Conservation (phyloP, 2,797 vertebrate genomes). For the Tauraco hartlaubi region DNA sequence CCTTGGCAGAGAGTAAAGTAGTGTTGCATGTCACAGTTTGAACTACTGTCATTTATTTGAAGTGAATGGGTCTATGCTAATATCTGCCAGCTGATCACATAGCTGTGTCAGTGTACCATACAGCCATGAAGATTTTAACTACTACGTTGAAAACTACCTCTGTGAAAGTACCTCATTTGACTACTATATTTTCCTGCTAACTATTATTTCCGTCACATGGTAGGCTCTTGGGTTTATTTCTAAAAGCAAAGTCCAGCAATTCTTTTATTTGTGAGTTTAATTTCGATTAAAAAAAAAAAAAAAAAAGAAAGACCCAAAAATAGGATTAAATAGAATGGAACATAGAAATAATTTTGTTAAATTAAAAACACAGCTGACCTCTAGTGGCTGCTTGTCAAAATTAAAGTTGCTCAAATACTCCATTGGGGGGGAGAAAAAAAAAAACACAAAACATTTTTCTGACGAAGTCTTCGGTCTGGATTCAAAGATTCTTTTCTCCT, state of each 20-base stretch:
- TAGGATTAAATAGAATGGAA: neutral
- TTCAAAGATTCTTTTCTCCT: neutral
- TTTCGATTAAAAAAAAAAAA: neutral
- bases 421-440: neutral
- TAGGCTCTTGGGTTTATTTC: neutral
- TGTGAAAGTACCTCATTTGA: neutral
- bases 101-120: neutral
- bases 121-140: neutral
- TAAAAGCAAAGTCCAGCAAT: neutral
- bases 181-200: neutral
- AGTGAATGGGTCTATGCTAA: neutral
- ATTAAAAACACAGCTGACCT: constrained; percentile 64
- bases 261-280: neutral
- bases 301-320: neutral
- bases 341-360: neutral
- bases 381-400: constrained; percentile 68
- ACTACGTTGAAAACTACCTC: neutral
- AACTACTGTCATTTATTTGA: neutral
- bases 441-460: neutral
- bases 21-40: neutral
- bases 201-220: neutral
- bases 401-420: neutral
- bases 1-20: neutral
- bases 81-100: neutral
- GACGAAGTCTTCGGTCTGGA: neutral